Percentiles rank a stretch among this genome's conserved stretches.
phyloP scores from a whole-genome alignment of 2,797 vertebrate genomes.

The Melanotaenia nigrans region DNA sequence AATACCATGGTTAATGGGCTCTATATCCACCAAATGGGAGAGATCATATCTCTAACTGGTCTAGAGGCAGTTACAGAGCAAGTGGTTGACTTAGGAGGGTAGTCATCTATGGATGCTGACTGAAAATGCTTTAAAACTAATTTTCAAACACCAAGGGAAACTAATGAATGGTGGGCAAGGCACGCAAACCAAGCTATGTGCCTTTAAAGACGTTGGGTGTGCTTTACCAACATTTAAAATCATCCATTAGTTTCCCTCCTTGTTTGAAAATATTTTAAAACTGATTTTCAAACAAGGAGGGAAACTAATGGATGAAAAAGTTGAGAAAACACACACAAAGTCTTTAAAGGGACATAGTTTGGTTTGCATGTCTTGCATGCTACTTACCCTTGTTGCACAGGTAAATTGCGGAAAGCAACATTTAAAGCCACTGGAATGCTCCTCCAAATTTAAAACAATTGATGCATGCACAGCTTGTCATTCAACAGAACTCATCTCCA shows the following conservation, averaged over 20 bases:
- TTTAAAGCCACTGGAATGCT: conserved; percentile 23
- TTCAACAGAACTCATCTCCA: conserved; percentile 46
- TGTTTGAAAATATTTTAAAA: neutral
- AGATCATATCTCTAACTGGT: neutral
- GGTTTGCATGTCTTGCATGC: conserved; percentile 10
- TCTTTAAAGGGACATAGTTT: neutral
- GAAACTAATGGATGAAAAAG: neutral
- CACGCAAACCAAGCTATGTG: neutral
- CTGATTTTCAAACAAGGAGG: neutral
- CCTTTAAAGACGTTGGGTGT: neutral
- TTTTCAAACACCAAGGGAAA: neutral
- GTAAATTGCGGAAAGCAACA: neutral
- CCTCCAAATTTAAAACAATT: conserved; percentile 17
- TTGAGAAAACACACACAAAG: neutral
- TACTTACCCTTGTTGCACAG: neutral
- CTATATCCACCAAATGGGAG: neutral
- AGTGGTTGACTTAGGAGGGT: neutral
- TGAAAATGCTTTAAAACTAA: neutral
- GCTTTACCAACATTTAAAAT: conserved; percentile 1
- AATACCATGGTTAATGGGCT: neutral
- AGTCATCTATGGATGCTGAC: too few relatives aligned
- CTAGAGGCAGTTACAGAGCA: neutral
- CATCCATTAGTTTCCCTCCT: neutral
- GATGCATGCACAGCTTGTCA: conserved; percentile 9
- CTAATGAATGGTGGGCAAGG: conserved; percentile 8